A percentile compares a stretch with the other conserved stretches of the same genome.
These are phyloP conservation scores for Callipepla squamata DNA, from an alignment of 2,113 vertebrate genomes.

Conservation along the genomic window DNA sequence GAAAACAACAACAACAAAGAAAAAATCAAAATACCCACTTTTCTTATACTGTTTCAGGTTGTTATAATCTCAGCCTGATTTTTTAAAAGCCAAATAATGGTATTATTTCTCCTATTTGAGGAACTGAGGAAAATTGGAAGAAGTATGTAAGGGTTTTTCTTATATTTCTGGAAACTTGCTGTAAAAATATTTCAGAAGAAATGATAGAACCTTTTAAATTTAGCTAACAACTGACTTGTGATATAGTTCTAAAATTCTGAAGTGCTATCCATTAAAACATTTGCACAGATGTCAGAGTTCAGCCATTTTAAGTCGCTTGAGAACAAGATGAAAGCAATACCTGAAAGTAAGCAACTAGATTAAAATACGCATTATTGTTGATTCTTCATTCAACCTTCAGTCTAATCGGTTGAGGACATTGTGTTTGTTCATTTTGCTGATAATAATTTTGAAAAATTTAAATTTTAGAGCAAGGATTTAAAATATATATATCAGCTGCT, in stretches of 20 bases:
- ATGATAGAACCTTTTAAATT: neutral
- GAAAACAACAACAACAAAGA: neutral
- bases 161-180: conserved; percentile 25
- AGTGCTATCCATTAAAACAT: neutral
- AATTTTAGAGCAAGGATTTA: neutral
- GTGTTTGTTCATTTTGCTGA: neutral
- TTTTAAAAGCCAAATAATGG: conserved; percentile 18
- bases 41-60: conserved; percentile 31
- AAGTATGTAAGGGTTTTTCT: neutral
- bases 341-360: neutral
- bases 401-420: neutral
- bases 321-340: neutral
- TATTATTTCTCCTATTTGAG: neutral
- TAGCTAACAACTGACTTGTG: neutral
- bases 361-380: neutral
- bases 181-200: neutral
- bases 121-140: neutral
- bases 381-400: neutral
- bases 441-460: conserved; percentile 31
- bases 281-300: neutral
- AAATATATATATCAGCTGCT: conserved; percentile 46
- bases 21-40: neutral
- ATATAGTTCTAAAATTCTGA: neutral
- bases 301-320: neutral
- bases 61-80: conserved; percentile 31